Base-by-base conservation (phyloP, 1,140 invertebrate species). In the Ruditapes philippinarum region DNA sequence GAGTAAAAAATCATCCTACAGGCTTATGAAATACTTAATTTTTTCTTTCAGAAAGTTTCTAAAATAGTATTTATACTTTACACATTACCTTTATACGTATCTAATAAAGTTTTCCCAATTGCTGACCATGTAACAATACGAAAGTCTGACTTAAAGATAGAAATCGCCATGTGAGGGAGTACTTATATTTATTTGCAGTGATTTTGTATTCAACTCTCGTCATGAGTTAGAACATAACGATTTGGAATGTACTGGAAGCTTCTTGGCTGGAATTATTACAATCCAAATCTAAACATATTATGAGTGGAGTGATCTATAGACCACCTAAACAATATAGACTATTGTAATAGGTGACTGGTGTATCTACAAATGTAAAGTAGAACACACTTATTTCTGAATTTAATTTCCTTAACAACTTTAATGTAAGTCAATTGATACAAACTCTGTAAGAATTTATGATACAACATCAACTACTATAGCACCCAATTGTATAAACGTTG, bases 241-340 rank as follows among this genome's bases (percentile, higher is more conserved):
- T 17, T 33, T 78, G 17, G 74, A 78, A 78, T n/a, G n/a, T n/a
- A n/a, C n/a, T n/a, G n/a, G n/a, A n/a, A n/a, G 74, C 74, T 49
- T 11, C 74, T 28, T 78, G 74, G 38, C 49, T 45, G 40, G 74
- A 78, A 78, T 28, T 78, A 22, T 78, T 45, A 78, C 74, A 45
- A 25, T 42, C 74, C 17, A 78, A 49, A 54, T 25, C 74, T 17
- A 78, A 78, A 78, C 74, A 36, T 33, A 78, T 78, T 25, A 12
- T 78, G 42, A 14, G 68, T 73, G 68, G 68, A 78, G 74, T 78
- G 38, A 78, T 78, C 42, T 31, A 78, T 28, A 78, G 74, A 78
- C 74, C 74, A 78, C 74, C 74, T 42, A 78, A 42, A 49, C 68
- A 73, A 73, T 33, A 17, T 73, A 33, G 33, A 73, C 68, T 17